These are phyloP conservation scores for Oedothorax gibbosus DNA, from an alignment of 1,140 invertebrate genomes.

Conservation along the genomic window DNA sequence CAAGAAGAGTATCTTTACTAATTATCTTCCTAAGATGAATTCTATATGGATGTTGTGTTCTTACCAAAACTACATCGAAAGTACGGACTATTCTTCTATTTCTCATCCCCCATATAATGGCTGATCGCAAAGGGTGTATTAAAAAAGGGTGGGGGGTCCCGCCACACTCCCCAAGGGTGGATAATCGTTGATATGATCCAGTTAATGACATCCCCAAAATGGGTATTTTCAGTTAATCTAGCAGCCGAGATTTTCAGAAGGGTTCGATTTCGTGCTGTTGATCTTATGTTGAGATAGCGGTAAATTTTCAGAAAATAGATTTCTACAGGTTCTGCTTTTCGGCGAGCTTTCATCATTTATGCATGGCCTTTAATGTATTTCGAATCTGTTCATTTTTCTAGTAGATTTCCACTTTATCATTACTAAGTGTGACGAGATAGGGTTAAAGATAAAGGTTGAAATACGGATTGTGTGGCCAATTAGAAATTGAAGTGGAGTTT, in stretches of 20 bases:
- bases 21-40: no score
- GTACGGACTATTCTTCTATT: no score
- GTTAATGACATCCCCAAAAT: conserved; percentile 35
- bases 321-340: conserved; percentile 2
- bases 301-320: conserved; percentile 24
- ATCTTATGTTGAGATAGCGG: conserved; percentile 20
- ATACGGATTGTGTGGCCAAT: not conserved
- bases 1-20: no score
- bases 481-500: no score
- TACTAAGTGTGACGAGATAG: conserved; percentile 10
- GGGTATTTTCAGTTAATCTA: conserved; percentile 52
- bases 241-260: conserved; percentile 28
- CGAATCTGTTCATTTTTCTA: not conserved
- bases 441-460: not conserved
- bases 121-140: conserved; percentile 32
- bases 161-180: conserved; percentile 19
- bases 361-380: not conserved
- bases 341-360: conserved; percentile 21
- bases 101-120: not conserved
- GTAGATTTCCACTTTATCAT: conserved; percentile 9
- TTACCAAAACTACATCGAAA: no score
- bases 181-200: conserved; percentile 27
- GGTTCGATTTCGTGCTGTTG: conserved; percentile 5
- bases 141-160: conserved; percentile 21
- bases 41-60: no score